These are phyloP conservation scores for Falcunculus frontatus DNA, from an alignment of 2,113 vertebrate genomes.

Conservation along the genomic window DNA sequence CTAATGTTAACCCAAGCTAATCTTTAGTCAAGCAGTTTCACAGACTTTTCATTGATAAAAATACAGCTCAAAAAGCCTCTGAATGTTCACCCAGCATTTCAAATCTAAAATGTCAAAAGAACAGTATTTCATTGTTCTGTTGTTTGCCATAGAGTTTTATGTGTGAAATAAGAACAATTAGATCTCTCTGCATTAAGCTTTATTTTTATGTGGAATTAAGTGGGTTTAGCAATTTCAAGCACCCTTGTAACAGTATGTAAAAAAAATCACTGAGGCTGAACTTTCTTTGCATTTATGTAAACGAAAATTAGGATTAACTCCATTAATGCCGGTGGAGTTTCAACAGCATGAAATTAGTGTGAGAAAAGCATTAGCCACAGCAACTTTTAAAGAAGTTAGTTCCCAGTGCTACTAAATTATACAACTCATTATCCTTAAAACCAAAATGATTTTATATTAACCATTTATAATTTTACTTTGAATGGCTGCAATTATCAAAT, in stretches of 20 bases:
- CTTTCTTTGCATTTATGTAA: background rate
- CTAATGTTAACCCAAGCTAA: conserved; percentile 14
- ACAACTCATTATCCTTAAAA: conserved; percentile 6
- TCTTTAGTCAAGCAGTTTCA: conserved; percentile 42
- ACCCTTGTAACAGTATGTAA: background rate
- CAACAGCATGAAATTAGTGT: conserved; percentile 8
- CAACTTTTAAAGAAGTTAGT: background rate
- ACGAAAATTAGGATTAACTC: conserved; percentile 35
- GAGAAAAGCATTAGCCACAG: conserved; percentile 20
- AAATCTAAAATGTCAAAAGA: conserved; percentile 38
- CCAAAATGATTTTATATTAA: background rate
- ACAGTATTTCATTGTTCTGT: conserved; percentile 1
- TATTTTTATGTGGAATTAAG: conserved; percentile 20
- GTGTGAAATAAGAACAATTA: conserved; percentile 27
- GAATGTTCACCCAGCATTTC: background rate
- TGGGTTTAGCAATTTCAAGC: background rate
- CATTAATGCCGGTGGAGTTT: background rate
- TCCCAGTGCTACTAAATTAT: background rate
- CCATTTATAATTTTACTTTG: conserved; percentile 8
- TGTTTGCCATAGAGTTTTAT: conserved; percentile 1
- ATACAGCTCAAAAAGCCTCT: conserved; percentile 24
- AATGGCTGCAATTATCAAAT: background rate
- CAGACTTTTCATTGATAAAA: conserved; percentile 23
- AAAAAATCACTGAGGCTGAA: background rate
- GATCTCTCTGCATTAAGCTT: background rate